Base-by-base conservation (phyloP, 2,888 invertebrate species). In the Pogonocherus hispidulus region DNA sequence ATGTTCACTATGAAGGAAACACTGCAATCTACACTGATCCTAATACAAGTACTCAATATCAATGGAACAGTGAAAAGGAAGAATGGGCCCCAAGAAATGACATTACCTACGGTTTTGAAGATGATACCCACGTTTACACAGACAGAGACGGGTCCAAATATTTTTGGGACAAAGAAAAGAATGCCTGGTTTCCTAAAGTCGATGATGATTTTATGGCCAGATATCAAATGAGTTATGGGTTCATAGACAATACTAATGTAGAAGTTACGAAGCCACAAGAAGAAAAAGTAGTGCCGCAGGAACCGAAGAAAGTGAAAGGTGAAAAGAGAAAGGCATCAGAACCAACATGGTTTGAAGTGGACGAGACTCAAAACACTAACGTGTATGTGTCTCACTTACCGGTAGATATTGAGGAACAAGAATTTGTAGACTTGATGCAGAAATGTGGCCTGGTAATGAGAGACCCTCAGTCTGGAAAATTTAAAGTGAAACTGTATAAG, bases 361-460 rank as follows among this genome's bases (percentile, higher is more conserved):
- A 95, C 70, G 93, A 96, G 66, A 90, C 91, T 20, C 91, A 93
- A 79, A 98, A 97, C 83, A 97, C 97, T 1, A 97, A 97, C 85
- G 97, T 99, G 0, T 99, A 99, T 87, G 97, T 99, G 2, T 93
- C 94, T 20, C 95, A 96, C 82, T 88, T 99, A 75, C 99, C 99
- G 0, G 82, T 89, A 63, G 95, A 97, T 78, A 91, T 96, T 66
- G 96, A 94, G 0, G 92, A 97, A 81, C 93, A 97, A 72, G 94
- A 95, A 82, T 95, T 97, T 86, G 90, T 94, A 49, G 94, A 96
- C 82, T 86, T 99, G 37, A 98, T 99, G 95, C 91, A 92, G 78
- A 99, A 99, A 86, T 99, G 94, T 88, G 99, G 99, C 3, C 89
- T 99, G 72, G 92, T 99, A 27, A 95, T 96, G 89, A 90, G 94